Percentiles rank a stretch among this genome's conserved stretches.
phyloP scores from a whole-genome alignment of 1,140 invertebrate species.

The Aplysia californica region DNA sequence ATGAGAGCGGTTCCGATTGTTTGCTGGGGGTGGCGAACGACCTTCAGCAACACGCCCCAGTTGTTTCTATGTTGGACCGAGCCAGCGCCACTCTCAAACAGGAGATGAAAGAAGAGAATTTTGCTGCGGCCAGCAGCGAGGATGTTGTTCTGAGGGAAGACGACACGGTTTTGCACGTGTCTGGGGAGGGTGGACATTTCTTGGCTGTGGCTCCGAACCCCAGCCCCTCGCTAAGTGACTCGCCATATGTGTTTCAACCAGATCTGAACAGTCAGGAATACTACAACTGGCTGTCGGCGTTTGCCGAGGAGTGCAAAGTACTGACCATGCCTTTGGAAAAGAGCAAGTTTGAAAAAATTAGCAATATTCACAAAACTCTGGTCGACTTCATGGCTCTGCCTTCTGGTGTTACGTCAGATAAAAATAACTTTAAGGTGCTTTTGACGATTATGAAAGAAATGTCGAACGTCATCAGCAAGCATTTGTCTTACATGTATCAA shows the following conservation, averaged over 20 bases:
- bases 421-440: slow-evolving; percentile 59
- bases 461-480: slow-evolving; percentile 56
- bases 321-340: slow-evolving; percentile 58
- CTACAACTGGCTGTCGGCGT: slow-evolving; percentile 63
- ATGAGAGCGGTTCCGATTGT: too few species aligned
- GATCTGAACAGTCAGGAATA: slow-evolving; percentile 63
- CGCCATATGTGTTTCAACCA: slow-evolving; percentile 53
- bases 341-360: slow-evolving; percentile 62
- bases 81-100: too few species aligned
- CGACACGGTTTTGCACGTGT: too few species aligned
- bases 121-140: too few species aligned
- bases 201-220: too few species aligned
- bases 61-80: too few species aligned
- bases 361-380: slow-evolving; percentile 62
- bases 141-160: too few species aligned
- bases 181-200: too few species aligned
- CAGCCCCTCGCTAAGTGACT: too few species aligned
- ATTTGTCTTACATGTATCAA: slow-evolving; percentile 55
- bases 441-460: slow-evolving; percentile 63
- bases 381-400: slow-evolving; percentile 63
- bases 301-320: slow-evolving; percentile 59
- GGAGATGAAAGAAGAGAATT: too few species aligned
- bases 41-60: too few species aligned
- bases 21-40: too few species aligned
- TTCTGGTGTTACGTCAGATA: slow-evolving; percentile 57